Conservation (phyloP, 2,888 invertebrate species). For the Papilio elwesi region DNA sequence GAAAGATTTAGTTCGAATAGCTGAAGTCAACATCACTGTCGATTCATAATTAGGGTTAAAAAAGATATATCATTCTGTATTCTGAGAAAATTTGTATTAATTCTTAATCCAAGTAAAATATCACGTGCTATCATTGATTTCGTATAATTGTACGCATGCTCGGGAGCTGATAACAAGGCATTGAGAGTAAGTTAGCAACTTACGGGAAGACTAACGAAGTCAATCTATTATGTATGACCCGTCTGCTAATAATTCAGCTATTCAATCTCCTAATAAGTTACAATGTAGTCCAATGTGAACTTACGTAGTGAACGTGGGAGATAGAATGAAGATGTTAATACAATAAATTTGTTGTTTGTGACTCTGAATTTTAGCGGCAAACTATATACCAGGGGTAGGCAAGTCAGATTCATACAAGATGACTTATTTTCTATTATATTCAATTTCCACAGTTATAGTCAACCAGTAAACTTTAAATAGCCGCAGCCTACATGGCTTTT, state of each 20-base stretch:
- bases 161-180: slow-evolving; percentile 67
- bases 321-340: neutral
- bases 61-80: no score
- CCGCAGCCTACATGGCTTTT: no score
- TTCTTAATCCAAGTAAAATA: neutral
- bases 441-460: no score
- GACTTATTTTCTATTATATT: no score
- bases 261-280: slow-evolving; percentile 55
- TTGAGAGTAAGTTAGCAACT: slow-evolving; percentile 63
- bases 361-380: no score
- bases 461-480: no score
- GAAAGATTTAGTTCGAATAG: neutral
- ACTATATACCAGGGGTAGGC: no score
- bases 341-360: no score
- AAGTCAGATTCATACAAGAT: no score
- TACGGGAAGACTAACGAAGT: slow-evolving; percentile 46
- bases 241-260: slow-evolving; percentile 69
- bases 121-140: neutral
- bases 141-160: slow-evolving; percentile 23
- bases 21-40: neutral
- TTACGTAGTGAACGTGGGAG: slow-evolving; percentile 1
- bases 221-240: slow-evolving; percentile 66
- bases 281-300: slow-evolving; percentile 34
- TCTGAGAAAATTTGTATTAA: no score
- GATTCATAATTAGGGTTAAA: no score